A percentile compares a stretch with the other conserved stretches of the same genome.
phyloP scores from a whole-genome alignment of 2,113 vertebrate species.

The Phyllostomus discolor region DNA sequence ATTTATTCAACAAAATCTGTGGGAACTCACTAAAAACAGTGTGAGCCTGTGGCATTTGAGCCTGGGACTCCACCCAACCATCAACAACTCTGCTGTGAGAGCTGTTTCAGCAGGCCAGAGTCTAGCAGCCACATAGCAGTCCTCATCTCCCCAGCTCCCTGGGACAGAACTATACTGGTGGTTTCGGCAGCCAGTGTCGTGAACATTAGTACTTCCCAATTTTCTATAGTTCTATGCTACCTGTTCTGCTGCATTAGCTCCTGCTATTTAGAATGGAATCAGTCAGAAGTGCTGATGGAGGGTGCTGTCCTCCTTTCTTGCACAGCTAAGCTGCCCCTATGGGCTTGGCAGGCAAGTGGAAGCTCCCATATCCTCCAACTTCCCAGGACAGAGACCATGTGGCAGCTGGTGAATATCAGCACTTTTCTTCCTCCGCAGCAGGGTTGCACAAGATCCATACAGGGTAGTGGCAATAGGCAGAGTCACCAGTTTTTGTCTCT shows the following conservation, averaged over 20 bases:
- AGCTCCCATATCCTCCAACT: not conserved
- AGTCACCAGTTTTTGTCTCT: not conserved
- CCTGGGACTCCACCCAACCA: not conserved
- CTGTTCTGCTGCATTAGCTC: not conserved
- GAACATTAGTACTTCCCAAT: not conserved
- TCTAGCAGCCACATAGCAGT: not conserved
- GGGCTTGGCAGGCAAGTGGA: not conserved
- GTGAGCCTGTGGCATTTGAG: not conserved
- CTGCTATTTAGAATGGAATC: not conserved
- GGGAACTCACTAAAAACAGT: not conserved
- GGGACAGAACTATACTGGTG: not conserved
- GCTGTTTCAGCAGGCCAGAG: not conserved
- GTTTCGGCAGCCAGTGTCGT: not conserved
- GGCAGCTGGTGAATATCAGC: not conserved
- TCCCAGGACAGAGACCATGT: not conserved
- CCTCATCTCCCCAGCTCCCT: not conserved
- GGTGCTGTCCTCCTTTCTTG: not conserved
- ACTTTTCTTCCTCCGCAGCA: not conserved
- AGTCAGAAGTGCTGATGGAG: not conserved
- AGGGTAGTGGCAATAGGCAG: too few species aligned
- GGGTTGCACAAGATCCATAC: not conserved
- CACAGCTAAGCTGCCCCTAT: not conserved
- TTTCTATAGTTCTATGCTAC: not conserved
- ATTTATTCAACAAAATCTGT: not conserved
- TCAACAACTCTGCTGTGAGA: not conserved